Conservation (phyloP, 2,888 invertebrate genomes). For the Dasysyrphus albostriatus region DNA sequence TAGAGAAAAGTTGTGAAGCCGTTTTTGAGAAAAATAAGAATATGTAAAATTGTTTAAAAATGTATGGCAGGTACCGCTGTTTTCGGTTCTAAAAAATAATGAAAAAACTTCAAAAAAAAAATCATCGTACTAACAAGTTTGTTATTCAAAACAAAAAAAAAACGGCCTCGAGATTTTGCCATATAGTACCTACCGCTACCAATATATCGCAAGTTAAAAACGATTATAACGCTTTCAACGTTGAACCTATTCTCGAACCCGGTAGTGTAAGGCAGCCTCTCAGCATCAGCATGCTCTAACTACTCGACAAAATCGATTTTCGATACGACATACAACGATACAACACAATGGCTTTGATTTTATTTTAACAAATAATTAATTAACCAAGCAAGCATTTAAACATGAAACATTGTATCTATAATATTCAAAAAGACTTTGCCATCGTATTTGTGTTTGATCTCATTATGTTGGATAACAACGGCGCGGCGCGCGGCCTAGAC, state of each 20-base stretch:
- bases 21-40: too few species aligned
- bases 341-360: conserved; percentile 56
- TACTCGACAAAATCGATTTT: conserved; percentile 55
- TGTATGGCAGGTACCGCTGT: too few species aligned
- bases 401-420: conserved; percentile 27
- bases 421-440: conserved; percentile 8
- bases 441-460: conserved; percentile 30
- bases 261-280: background rate
- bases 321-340: conserved; percentile 25
- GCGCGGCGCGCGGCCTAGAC: background rate
- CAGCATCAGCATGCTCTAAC: background rate
- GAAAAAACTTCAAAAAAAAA: too few species aligned
- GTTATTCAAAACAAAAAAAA: too few species aligned
- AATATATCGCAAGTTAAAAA: too few species aligned
- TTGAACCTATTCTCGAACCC: background rate
- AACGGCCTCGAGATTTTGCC: too few species aligned
- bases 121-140: too few species aligned
- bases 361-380: conserved; percentile 70
- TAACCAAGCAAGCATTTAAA: conserved; percentile 64
- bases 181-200: too few species aligned
- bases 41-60: too few species aligned
- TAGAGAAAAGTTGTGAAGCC: too few species aligned
- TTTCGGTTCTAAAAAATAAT: too few species aligned
- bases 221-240: background rate
- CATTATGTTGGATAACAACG: conserved; percentile 1